Conservation (phyloP, 2,888 invertebrate genomes). For the Lepidochrysops patricia region DNA sequence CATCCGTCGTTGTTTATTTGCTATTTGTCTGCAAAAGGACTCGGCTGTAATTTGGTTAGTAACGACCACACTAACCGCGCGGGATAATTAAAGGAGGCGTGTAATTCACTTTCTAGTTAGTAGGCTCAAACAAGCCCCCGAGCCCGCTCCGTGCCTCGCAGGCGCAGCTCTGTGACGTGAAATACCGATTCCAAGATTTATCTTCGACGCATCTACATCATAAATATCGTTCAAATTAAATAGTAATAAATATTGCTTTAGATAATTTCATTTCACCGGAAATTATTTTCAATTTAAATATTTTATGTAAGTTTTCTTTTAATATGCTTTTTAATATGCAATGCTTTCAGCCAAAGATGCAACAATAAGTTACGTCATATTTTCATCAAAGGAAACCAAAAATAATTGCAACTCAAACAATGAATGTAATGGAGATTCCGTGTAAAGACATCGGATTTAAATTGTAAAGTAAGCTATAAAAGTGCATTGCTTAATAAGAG, state of each 20-base stretch:
- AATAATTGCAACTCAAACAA: background rate
- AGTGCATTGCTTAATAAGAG: background rate
- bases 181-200: constrained; percentile 16
- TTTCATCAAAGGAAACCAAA: too few species aligned
- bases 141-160: constrained; percentile 25
- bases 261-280: background rate
- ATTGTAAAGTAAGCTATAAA: constrained; percentile 1
- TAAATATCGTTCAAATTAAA: constrained; percentile 5
- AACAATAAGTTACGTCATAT: too few species aligned
- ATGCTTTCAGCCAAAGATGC: too few species aligned
- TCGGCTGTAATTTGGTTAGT: constrained; percentile 34
- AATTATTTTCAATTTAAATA: background rate
- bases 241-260: background rate
- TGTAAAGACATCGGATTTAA: background rate
- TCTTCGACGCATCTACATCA: background rate
- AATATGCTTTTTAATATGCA: too few species aligned
- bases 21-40: background rate
- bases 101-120: constrained; percentile 52
- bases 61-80: constrained; percentile 35
- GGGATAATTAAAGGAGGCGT: constrained; percentile 43
- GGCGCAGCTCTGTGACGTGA: constrained; percentile 24
- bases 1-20: background rate
- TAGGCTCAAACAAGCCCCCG: constrained; percentile 26
- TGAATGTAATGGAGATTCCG: background rate
- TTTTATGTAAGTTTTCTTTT: background rate